Base-by-base conservation (phyloP, 1,140 invertebrate species). In the Diorhabda carinulata region DNA sequence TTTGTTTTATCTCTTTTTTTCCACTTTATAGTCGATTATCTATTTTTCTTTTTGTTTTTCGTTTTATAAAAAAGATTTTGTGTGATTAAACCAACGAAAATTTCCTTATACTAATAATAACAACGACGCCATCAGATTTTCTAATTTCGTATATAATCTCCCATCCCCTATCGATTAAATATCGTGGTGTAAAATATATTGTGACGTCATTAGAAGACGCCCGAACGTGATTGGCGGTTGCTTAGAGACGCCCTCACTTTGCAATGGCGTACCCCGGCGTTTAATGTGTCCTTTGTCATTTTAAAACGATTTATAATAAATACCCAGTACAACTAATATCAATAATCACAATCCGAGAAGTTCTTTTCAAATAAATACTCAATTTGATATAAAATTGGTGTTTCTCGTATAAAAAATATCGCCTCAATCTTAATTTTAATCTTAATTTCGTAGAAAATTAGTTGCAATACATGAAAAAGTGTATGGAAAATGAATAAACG, bases 221-320 rank as follows among this genome's bases (percentile, higher is more conserved):
- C 67, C 57, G 58, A 70, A 75, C 72, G 75, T 77, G 74, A 77
- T 77, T 76, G 74, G 76, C 69, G 65, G 76, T 76, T 75, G 74
- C 74, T 64, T 75, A 77, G 76, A 76, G 71, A 77, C 76, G 74
- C 76, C 76, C 74, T 74, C 69, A 69, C 70, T 71, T 76, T 73
- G 70, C 71, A 77, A 74, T 75, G 74, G 74, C 74, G 72, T 64
- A 70, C 71, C 71, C 63, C 52, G 7, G 10, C 40, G 47, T 64
- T 64, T 43, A 62, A 43, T 43, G 43, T 43, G 41, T 52, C n/a
- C 47, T 6, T n/a, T n/a, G 47, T 52, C 47, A 4, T 52, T 52
- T n/a, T 52, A 8, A 52, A 52, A 52, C 4, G 47, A 52, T 52
- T 52, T 4, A 52, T 4, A 4, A 25, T 25, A 25, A 25, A 25